Evolutionary conservation across 1,140 invertebrate genomes (phyloP).

Genomic region (Drosophila takahashii): DNA sequence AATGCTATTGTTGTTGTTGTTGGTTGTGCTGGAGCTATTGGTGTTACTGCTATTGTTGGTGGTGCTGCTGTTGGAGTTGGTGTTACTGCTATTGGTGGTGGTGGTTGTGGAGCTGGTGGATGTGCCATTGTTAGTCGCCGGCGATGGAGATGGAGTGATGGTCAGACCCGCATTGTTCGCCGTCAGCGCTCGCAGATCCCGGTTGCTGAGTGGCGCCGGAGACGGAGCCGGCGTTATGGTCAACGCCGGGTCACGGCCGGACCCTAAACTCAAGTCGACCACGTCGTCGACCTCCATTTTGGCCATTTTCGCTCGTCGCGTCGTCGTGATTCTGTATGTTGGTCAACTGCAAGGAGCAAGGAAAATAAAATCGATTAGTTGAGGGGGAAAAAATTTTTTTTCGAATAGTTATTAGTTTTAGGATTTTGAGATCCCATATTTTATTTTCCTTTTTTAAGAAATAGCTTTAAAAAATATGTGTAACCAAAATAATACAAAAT

Average conservation of each 20-base stretch:
- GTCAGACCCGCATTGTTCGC: slow-evolving; percentile 78
- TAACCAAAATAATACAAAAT: too few species aligned
- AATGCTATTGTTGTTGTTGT: slow-evolving; percentile 21
- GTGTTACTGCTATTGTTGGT: slow-evolving; percentile 34
- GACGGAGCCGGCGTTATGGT: slow-evolving; percentile 75
- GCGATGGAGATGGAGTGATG: slow-evolving; percentile 74
- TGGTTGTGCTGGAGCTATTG: slow-evolving; percentile 21
- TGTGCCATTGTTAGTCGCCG: slow-evolving; percentile 25
- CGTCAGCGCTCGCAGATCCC: slow-evolving; percentile 75
- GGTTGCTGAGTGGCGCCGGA: slow-evolving; percentile 55
- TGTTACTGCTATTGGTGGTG: slow-evolving; percentile 21
- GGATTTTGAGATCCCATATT: too few species aligned
- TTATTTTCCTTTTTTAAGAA: too few species aligned
- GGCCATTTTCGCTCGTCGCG: slow-evolving; percentile 85
- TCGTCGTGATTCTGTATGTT: slow-evolving; percentile 77
- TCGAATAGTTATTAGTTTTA: too few species aligned
- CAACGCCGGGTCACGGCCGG: slow-evolving; percentile 78
- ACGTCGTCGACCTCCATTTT: slow-evolving; percentile 88
- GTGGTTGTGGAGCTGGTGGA: slow-evolving; percentile 20
- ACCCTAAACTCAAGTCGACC: slow-evolving; percentile 87
- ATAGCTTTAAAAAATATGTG: too few species aligned
- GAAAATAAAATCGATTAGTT: slow-evolving; percentile 6
- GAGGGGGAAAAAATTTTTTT: not conserved
- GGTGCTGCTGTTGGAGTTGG: slow-evolving; percentile 18
- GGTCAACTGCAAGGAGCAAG: slow-evolving; percentile 47